These are phyloP conservation scores for Coenonympha glycerion DNA, from an alignment of 2,888 invertebrate genomes.

Conservation along the genomic window DNA sequence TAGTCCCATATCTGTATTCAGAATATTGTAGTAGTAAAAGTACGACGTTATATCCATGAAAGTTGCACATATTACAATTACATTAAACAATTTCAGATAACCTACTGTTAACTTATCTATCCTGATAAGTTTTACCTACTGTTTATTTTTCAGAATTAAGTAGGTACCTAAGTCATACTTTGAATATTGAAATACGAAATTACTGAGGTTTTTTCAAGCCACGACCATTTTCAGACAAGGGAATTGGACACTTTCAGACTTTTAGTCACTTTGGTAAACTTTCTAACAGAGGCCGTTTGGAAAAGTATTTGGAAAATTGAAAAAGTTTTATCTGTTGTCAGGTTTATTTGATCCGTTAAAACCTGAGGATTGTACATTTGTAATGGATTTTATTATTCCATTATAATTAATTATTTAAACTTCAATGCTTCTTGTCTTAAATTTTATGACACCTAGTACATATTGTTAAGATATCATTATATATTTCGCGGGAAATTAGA, in stretches of 20 bases:
- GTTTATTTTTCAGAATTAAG: too few relatives aligned
- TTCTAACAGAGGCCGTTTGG: conserved; percentile 6
- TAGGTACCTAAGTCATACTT: too few relatives aligned
- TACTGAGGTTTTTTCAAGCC: too few relatives aligned
- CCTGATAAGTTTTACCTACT: too few relatives aligned
- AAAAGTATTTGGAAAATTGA: conserved; percentile 9
- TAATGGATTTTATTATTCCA: background rate
- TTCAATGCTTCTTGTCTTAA: background rate
- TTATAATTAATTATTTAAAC: background rate
- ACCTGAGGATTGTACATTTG: background rate
- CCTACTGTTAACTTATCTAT: too few relatives aligned
- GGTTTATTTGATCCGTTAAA: conserved; percentile 8
- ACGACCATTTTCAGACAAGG: conserved; percentile 21
- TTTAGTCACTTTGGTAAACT: conserved; percentile 13
- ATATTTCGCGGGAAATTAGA: too few relatives aligned
- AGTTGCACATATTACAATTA: too few relatives aligned
- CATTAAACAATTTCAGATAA: too few relatives aligned
- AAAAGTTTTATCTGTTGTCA: conserved; percentile 9
- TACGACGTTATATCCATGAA: too few relatives aligned
- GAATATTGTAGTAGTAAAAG: too few relatives aligned
- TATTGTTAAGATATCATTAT: background rate
- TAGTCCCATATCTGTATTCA: too few relatives aligned
- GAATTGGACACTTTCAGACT: conserved; percentile 15
- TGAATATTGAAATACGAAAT: too few relatives aligned
- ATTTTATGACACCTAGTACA: background rate